Base-by-base conservation (phyloP, 1,140 invertebrate species). In the Thalassaphorura encarpata region DNA sequence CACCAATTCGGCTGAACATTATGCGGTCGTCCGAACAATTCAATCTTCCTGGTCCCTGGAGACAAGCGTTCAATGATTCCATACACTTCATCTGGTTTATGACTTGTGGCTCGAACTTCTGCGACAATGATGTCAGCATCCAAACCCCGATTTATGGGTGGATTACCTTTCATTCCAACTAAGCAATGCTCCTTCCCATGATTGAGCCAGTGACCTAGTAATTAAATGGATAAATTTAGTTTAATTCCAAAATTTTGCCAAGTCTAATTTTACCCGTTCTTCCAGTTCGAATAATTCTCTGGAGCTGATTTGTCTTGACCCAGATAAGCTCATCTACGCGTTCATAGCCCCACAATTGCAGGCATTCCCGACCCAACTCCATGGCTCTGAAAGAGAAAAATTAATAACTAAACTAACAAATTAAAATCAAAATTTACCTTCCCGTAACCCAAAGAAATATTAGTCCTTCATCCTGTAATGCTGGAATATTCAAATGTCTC, bases 361-460 rank as follows among this genome's bases (percentile, higher is more conserved):
- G 73, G 67, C 90, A 95, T 68, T 96, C 91, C 31, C 91, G 75
- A 0, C 94, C 94, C 8, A 97, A 71, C 71, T 98, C 94, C 94
- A 98, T 98, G 0, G 94, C 94, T 68, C 93, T 83, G 69, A 41
- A 66, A 49, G 66, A 47, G 39, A 8, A 15, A 60, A 51, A 36
- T 26, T 39, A 40, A 43, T 42, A 28, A 46, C 29, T 11, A 19
- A 23, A 8, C 28, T 40, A n/a, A 29, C 11, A 36, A 8, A 4
- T 39, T 36, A 29, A 60, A 57, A 26, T 41, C 27, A 48, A 13
- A 8, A 48, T 19, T 48, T 42, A 80, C 81, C 83, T 80, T 40
- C 94, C 94, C 18, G 94, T 98, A 0, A 98, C 95, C 94, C 94
- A 98, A 0, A 97, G 76, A 72, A 98, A 98, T 50, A 98, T 87